Percentiles rank a stretch among this genome's conserved stretches.
These are phyloP conservation scores for Ophion obscuratus DNA, from an alignment of 2,888 invertebrate genomes.

Conservation along the genomic window DNA sequence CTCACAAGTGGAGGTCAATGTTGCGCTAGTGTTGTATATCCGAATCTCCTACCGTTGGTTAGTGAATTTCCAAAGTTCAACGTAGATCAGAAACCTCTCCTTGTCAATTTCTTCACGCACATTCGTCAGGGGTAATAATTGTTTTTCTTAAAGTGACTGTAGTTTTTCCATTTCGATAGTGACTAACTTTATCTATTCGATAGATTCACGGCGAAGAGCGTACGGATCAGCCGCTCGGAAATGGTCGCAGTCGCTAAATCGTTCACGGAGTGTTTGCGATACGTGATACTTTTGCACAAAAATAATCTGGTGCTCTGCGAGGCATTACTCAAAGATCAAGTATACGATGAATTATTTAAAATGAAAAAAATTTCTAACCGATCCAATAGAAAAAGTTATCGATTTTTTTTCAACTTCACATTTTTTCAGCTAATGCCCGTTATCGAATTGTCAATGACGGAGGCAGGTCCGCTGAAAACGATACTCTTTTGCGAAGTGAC, in stretches of 20 bases:
- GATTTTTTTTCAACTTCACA: neutral
- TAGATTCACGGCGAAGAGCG: slow-evolving; percentile 87
- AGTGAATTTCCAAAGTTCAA: slow-evolving; percentile 88
- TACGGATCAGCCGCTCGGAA: slow-evolving; percentile 88
- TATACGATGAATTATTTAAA: slow-evolving; percentile 49
- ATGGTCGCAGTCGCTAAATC: slow-evolving; percentile 88
- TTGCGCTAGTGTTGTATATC: slow-evolving; percentile 90
- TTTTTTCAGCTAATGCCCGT: slow-evolving; percentile 83
- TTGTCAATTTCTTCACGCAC: slow-evolving; percentile 88
- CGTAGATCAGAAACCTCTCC: slow-evolving; percentile 85
- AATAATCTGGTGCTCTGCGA: slow-evolving; percentile 83
- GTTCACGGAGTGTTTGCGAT: slow-evolving; percentile 91
- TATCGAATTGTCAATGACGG: slow-evolving; percentile 84
- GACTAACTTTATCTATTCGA: neutral
- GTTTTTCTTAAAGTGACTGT: neutral
- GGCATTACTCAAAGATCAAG: slow-evolving; percentile 82
- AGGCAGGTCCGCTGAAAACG: slow-evolving; percentile 82
- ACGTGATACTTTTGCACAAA: slow-evolving; percentile 85
- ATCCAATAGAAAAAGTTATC: neutral
- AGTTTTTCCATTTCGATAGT: neutral
- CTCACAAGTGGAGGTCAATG: slow-evolving; percentile 91
- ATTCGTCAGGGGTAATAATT: slow-evolving; percentile 87
- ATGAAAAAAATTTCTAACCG: neutral
- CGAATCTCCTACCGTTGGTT: slow-evolving; percentile 91
- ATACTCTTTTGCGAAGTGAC: slow-evolving; percentile 85